Evolutionary conservation across 2,113 vertebrate species (phyloP).

Genomic region (Zeus faber): DNA sequence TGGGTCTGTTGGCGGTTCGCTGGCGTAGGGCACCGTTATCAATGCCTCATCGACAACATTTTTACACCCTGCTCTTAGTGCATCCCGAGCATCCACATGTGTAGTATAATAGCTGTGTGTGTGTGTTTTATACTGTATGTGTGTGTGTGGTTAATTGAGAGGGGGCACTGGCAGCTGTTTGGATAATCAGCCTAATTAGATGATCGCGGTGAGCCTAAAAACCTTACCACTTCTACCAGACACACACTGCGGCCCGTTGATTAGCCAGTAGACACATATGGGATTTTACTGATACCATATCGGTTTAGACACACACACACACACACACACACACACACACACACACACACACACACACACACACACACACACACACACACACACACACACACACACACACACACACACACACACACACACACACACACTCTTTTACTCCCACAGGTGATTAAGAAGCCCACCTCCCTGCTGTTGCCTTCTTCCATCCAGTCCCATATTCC

Average conservation of each 20-base stretch:
- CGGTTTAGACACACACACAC: conserved; percentile 11
- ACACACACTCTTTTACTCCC: neutral
- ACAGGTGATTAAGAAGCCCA: conserved; percentile 28
- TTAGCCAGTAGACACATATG: conserved; percentile 36
- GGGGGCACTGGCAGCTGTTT: conserved; percentile 54
- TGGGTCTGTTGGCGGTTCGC: conserved; percentile 20
- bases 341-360: conserved; percentile 7
- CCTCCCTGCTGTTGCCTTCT: conserved; percentile 27
- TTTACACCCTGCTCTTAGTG: conserved; percentile 34
- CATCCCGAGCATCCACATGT: conserved; percentile 30
- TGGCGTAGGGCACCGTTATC: conserved; percentile 19
- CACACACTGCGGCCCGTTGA: conserved; percentile 42
- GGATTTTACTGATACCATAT: conserved; percentile 37
- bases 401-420: neutral
- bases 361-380: conserved; percentile 21
- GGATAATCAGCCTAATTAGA: conserved; percentile 68
- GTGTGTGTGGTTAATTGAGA: neutral
- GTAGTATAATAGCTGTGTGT: conserved; percentile 22
- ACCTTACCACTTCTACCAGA: conserved; percentile 39
- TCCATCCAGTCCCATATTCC: conserved; percentile 33
- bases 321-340: conserved; percentile 14
- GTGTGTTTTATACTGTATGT: neutral
- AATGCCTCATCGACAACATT: conserved; percentile 27
- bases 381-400: conserved; percentile 9
- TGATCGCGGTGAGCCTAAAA: conserved; percentile 53